Evolutionary conservation across 2,888 invertebrate genomes (phyloP).

Genomic region (Nomada ferruginata): DNA sequence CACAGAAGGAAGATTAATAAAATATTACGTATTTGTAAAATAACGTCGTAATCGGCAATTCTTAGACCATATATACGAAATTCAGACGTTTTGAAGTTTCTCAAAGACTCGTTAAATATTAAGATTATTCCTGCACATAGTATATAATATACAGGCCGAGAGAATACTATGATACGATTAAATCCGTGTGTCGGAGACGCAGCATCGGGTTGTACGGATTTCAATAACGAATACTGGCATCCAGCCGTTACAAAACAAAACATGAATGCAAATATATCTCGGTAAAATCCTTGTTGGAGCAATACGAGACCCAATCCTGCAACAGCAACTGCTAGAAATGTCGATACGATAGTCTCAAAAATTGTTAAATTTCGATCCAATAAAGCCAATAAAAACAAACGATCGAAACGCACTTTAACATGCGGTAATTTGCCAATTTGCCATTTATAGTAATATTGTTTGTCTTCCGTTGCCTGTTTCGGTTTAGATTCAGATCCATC

Average conservation of each 20-base stretch:
- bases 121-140: slow-evolving; percentile 86
- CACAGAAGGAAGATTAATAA: slow-evolving; percentile 92
- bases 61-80: slow-evolving; percentile 84
- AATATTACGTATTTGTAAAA: slow-evolving; percentile 89
- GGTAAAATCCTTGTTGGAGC: slow-evolving; percentile 93
- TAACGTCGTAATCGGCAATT: slow-evolving; percentile 87
- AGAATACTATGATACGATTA: slow-evolving; percentile 97
- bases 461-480: slow-evolving; percentile 82
- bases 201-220: slow-evolving; percentile 99
- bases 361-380: slow-evolving; percentile 96
- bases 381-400: slow-evolving; percentile 95
- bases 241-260: slow-evolving; percentile 99
- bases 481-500: slow-evolving; percentile 86
- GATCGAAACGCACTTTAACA: slow-evolving; percentile 95
- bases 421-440: slow-evolving; percentile 85
- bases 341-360: slow-evolving; percentile 92
- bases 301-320: slow-evolving; percentile 94
- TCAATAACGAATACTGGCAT: slow-evolving; percentile 97
- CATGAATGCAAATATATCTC: slow-evolving; percentile 96
- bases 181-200: slow-evolving; percentile 99
- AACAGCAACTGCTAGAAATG: slow-evolving; percentile 93
- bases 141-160: slow-evolving; percentile 95
- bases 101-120: slow-evolving; percentile 82
- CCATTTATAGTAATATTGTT: slow-evolving; percentile 89
- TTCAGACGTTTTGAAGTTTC: slow-evolving; percentile 82